Percentiles rank a stretch among this genome's conserved stretches.
phyloP scores from a whole-genome alignment of 2,113 vertebrate species.

The Corythoichthys intestinalis region DNA sequence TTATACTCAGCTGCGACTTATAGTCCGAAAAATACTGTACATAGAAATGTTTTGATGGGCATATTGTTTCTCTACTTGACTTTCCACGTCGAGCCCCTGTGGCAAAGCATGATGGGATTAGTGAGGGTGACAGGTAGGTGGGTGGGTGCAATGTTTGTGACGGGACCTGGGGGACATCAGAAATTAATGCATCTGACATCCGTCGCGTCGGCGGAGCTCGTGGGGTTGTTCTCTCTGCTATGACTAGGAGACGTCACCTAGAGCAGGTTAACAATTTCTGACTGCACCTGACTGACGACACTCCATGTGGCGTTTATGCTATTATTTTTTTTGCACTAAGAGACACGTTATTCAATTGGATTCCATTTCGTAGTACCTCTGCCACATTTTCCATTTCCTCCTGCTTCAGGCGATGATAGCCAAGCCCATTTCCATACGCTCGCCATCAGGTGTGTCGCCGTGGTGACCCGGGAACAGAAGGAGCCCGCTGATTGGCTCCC shows the following conservation, averaged over 20 bases:
- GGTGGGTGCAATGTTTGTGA: neutral
- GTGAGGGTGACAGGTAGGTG: neutral
- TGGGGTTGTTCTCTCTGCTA: too few relatives aligned
- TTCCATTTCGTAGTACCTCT: neutral
- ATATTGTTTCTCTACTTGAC: neutral
- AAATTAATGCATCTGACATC: slow-evolving; percentile 14
- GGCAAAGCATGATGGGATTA: slow-evolving; percentile 15
- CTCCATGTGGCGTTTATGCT: too few relatives aligned
- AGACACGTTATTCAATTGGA: neutral
- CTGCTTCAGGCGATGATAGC: slow-evolving; percentile 12
- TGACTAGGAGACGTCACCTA: too few relatives aligned
- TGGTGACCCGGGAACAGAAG: slow-evolving; percentile 41
- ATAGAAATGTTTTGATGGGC: too few relatives aligned
- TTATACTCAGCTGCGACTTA: too few relatives aligned
- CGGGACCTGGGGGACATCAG: slow-evolving; percentile 5
- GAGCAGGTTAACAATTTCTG: too few relatives aligned
- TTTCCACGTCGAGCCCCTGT: slow-evolving; percentile 1
- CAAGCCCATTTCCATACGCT: slow-evolving; percentile 28
- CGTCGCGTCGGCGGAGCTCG: neutral
- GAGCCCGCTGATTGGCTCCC: slow-evolving; percentile 49
- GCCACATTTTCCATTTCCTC: neutral
- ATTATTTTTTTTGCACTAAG: too few relatives aligned
- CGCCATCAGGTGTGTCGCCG: slow-evolving; percentile 34
- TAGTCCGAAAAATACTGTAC: too few relatives aligned
- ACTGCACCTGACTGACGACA: too few relatives aligned